phyloP scores from a whole-genome alignment of 2,888 invertebrate species.

The Diaprepes abbreviatus region DNA sequence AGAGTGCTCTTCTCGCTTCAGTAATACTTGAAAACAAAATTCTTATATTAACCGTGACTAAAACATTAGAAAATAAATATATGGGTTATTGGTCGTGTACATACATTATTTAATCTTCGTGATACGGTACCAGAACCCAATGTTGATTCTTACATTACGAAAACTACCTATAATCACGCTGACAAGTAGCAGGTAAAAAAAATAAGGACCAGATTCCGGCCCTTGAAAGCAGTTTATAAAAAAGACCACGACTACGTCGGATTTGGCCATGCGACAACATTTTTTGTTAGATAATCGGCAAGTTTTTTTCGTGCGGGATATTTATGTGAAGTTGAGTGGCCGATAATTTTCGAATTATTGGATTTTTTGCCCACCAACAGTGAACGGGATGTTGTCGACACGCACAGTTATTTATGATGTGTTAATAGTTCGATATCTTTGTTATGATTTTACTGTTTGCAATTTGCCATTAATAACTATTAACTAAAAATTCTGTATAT shows the following conservation, averaged over 20 bases:
- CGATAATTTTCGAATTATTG: slow-evolving; percentile 33
- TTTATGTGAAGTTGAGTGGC: slow-evolving; percentile 39
- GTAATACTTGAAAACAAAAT: no score
- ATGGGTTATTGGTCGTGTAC: no score
- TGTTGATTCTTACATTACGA: no score
- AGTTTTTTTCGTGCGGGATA: slow-evolving; percentile 27
- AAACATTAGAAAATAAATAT: no score
- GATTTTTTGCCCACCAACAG: slow-evolving; percentile 20
- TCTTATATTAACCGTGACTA: no score
- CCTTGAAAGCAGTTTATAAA: slow-evolving; percentile 22
- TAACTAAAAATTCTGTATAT: no score
- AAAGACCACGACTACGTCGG: slow-evolving; percentile 19
- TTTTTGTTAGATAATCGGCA: slow-evolving; percentile 32
- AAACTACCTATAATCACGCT: slow-evolving; percentile 13
- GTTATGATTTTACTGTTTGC: not conserved
- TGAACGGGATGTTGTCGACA: slow-evolving; percentile 4
- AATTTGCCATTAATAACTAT: no score
- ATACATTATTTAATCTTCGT: no score
- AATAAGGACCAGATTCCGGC: slow-evolving; percentile 16
- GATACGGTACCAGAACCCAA: no score
- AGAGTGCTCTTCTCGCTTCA: no score
- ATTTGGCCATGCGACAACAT: slow-evolving; percentile 26
- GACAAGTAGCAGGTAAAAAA: slow-evolving; percentile 34
- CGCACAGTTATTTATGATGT: slow-evolving; percentile 10
- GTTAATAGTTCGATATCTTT: not conserved